phyloP scores from a whole-genome alignment of 2,797 vertebrate species.

The Molossus molossus region DNA sequence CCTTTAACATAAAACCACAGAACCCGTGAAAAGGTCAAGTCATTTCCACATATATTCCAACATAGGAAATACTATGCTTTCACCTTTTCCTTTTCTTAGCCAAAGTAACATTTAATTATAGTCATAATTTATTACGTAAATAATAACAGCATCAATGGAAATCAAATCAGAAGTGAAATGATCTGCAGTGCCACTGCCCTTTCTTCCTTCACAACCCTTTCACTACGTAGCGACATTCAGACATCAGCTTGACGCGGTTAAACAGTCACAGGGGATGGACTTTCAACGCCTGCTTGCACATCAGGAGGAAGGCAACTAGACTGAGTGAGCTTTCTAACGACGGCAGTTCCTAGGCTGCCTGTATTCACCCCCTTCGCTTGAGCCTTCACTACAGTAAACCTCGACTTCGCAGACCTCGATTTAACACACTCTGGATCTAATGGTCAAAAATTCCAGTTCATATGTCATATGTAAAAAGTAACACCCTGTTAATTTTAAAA shows the following conservation, averaged over 20 bases:
- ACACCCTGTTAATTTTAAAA: too few species aligned
- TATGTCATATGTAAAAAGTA: too few species aligned
- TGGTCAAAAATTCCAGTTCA: too few species aligned
- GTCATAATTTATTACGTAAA: conserved; percentile 3
- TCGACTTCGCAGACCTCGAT: too few species aligned
- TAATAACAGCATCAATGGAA: not conserved
- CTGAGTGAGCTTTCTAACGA: not conserved
- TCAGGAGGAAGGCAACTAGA: too few species aligned
- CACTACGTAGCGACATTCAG: not conserved
- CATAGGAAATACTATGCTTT: not conserved
- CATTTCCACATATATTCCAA: not conserved
- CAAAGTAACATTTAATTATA: not conserved
- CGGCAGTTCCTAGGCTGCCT: not conserved
- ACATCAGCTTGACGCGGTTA: not conserved
- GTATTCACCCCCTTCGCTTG: not conserved
- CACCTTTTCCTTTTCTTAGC: not conserved
- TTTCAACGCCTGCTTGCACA: not conserved
- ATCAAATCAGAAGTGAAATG: not conserved
- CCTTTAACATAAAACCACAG: conserved; percentile 57
- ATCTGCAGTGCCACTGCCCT: not conserved
- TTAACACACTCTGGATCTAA: too few species aligned
- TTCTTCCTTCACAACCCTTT: not conserved
- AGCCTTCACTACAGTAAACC: not conserved
- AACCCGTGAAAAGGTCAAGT: not conserved
- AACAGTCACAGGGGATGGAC: not conserved